Evolutionary conservation across 2,888 invertebrate genomes (phyloP), one percentile per base, ranked within the genome.

Genomic region (Eurytoma californica): DNA sequence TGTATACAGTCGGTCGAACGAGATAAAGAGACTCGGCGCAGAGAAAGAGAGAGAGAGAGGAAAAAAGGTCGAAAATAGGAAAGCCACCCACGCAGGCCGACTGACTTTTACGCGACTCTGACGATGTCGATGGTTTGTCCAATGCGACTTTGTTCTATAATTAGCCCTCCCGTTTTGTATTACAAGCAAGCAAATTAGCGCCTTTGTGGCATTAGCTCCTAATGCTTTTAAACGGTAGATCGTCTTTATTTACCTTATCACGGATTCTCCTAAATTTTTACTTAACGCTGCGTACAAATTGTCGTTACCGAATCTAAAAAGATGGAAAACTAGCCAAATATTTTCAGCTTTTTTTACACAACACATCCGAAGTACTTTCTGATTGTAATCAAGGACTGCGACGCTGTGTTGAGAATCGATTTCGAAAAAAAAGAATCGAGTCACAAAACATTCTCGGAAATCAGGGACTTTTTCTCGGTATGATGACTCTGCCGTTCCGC

Each of bases 131-230:
- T 84, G 82, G 78, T 84, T 83, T 83, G 83, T 82, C 84, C 75
- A 67, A 60, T 73, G 73, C 66, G 83, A 85, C 84, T 84, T 84
- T 84, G 83, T 86, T 87, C 89, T 89, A 88, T 88, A 88, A 88
- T 89, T 89, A 89, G 86, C 24, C n/a, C 51, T 39, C 13, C 85
- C 83, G 87, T 86, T 88, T 89, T 89, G 88, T 88, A 87, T 88
- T 88, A 88, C 87, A 85, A 85, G 82, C 84, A 83, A 83, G 85
- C 83, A 85, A 86, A 88, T 87, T 88, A 86, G 85, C 85, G 85
- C 85, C 85, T 86, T 86, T 86, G 84, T 86, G 87, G 87, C 86
- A 84, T 82, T 86, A 58, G 18, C 12, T 14, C 0, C 16, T 49
- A 74, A 66, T 18, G 28, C 47, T 58, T 49, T 67, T 20, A 24